Conservation (phyloP, 1,140 invertebrate species). For the Drosophila dunni region DNA sequence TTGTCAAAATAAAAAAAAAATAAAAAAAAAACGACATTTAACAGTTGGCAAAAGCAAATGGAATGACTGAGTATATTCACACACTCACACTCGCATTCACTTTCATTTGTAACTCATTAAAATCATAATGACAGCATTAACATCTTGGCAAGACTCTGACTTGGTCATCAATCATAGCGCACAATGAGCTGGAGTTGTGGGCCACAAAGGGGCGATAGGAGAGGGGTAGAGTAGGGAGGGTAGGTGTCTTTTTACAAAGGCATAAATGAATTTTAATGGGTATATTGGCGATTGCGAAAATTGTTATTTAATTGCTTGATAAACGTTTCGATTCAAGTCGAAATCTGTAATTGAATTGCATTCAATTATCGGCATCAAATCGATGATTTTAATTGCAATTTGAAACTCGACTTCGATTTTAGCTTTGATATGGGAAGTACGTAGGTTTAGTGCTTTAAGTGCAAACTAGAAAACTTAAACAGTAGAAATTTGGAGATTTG, state of each 20-base stretch:
- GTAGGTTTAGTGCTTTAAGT: no score
- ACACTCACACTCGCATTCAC: conserved; percentile 21
- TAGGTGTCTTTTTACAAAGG: conserved; percentile 16
- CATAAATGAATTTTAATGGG: conserved; percentile 70
- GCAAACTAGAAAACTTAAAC: no score
- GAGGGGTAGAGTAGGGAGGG: not conserved
- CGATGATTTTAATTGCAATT: conserved; percentile 20
- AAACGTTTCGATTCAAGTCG: conserved; percentile 27
- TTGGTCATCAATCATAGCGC: conserved; percentile 68
- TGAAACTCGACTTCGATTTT: conserved; percentile 37
- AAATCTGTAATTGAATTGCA: conserved; percentile 42
- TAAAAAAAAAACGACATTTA: conserved; percentile 7
- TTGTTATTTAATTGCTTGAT: conserved; percentile 68
- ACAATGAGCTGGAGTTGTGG: conserved; percentile 29
- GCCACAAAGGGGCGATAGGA: not conserved
- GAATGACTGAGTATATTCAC: conserved; percentile 8
- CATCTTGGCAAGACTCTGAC: conserved; percentile 36
- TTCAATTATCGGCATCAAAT: conserved; percentile 28
- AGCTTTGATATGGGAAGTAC: conserved; percentile 24
- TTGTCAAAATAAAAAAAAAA: conserved; percentile 5
- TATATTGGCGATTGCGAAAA: conserved; percentile 68
- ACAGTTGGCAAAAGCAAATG: conserved; percentile 11
- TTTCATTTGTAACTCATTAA: conserved; percentile 79
- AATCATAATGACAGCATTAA: conserved; percentile 69
- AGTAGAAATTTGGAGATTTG: no score